These are phyloP conservation scores for Atractosteus spatula DNA, from an alignment of 2,113 vertebrate species.

Conservation along the genomic window DNA sequence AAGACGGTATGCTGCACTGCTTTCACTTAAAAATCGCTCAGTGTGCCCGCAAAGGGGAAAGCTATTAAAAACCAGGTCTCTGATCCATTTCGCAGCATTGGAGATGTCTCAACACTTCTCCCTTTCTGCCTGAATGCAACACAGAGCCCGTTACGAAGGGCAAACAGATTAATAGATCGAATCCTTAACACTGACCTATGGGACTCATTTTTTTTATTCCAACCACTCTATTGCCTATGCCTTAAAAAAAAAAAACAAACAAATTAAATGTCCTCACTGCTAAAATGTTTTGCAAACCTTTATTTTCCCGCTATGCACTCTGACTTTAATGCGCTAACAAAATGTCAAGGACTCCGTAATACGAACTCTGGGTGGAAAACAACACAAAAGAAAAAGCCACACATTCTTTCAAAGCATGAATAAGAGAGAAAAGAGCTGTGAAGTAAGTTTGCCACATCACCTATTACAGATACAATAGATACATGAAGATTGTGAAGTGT, in stretches of 20 bases:
- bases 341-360: conserved; percentile 37
- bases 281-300: conserved; percentile 1
- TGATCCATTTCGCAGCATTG: neutral
- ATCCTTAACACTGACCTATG: neutral
- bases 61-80: conserved; percentile 6
- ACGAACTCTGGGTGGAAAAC: conserved; percentile 4
- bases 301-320: neutral
- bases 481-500: neutral
- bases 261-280: neutral
- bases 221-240: neutral
- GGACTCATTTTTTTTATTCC: neutral
- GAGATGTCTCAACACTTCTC: neutral
- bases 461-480: neutral
- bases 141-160: neutral
- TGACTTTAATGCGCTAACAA: conserved; percentile 38
- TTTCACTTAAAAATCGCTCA: neutral
- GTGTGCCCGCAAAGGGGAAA: neutral
- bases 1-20: neutral
- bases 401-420: conserved; percentile 54
- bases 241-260: neutral
- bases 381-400: conserved; percentile 12
- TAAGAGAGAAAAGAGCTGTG: neutral
- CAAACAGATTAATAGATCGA: conserved; percentile 8
- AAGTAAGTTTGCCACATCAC: neutral
- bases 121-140: neutral